A percentile compares a stretch with the other conserved stretches of the same genome.
phyloP scores from a whole-genome alignment of 2,113 vertebrate species.

The Sinocyclocheilus anophthalmus region DNA sequence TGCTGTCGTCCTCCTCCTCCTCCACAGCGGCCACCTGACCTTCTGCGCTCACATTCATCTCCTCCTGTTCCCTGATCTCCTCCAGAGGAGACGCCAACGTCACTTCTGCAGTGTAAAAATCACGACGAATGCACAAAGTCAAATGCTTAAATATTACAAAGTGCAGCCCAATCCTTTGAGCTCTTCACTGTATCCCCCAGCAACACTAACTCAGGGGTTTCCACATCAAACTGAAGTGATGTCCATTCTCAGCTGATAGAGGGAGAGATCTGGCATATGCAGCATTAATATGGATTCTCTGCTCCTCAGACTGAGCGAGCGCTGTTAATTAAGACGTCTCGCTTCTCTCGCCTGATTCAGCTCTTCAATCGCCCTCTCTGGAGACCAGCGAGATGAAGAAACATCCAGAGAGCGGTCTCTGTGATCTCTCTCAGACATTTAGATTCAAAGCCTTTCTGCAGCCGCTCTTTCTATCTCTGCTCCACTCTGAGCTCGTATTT shows the following conservation, averaged over 20 bases:
- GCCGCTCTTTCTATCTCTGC: slow-evolving; percentile 18
- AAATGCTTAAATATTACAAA: slow-evolving; percentile 1
- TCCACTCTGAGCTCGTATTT: background rate
- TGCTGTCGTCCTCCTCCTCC: slow-evolving; percentile 62
- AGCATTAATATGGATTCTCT: slow-evolving; percentile 40
- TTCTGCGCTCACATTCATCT: slow-evolving; percentile 52
- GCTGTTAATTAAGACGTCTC: slow-evolving; percentile 58
- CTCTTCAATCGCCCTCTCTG: slow-evolving; percentile 57
- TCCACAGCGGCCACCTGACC: slow-evolving; percentile 49
- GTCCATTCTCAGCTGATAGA: slow-evolving; percentile 37
- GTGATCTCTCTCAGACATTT: slow-evolving; percentile 34
- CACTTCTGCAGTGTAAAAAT: slow-evolving; percentile 61
- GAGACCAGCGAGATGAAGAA: slow-evolving; percentile 59
- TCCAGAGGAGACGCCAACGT: slow-evolving; percentile 75
- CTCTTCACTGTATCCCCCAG: background rate
- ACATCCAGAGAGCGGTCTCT: slow-evolving; percentile 61
- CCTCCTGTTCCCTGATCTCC: slow-evolving; percentile 87
- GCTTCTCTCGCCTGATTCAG: slow-evolving; percentile 54
- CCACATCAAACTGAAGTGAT: slow-evolving; percentile 39
- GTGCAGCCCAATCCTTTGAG: background rate
- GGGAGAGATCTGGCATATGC: slow-evolving; percentile 7
- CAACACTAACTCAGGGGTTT: background rate
- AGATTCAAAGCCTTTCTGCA: slow-evolving; percentile 5
- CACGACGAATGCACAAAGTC: slow-evolving; percentile 24
- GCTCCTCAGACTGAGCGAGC: slow-evolving; percentile 41